A percentile compares a stretch with the other conserved stretches of the same genome.
Evolutionary conservation across 53 echinoderm and acorn worm species (phyloP).

Genomic region (Actinopyga echinites): DNA sequence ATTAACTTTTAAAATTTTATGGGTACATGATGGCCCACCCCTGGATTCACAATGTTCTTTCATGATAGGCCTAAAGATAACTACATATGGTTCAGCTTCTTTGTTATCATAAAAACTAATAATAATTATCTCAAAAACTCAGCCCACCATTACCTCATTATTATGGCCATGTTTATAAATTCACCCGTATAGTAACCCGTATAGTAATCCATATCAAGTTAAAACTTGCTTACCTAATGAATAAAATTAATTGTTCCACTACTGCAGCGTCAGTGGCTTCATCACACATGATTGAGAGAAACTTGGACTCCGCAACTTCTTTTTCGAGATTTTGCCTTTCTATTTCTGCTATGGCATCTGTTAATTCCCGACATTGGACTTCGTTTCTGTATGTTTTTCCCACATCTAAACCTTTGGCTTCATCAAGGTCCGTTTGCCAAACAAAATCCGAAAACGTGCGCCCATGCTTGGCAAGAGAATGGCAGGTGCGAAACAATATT

Average conservation of each 20-base stretch:
- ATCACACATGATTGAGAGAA: conserved; percentile 2
- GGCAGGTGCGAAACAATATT: conserved; percentile 50
- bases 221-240: neutral
- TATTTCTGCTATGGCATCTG: conserved; percentile 37
- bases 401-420: conserved; percentile 47
- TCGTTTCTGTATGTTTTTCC: conserved; percentile 39
- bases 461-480: conserved; percentile 58
- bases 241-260: conserved; percentile 14
- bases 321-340: conserved; percentile 6
- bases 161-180: conserved; percentile 6
- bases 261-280: conserved; percentile 12
- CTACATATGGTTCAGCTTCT: neutral
- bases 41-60: too few relatives aligned
- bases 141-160: neutral
- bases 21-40: too few relatives aligned
- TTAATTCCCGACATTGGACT: conserved; percentile 16
- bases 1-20: too few relatives aligned
- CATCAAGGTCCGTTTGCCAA: conserved; percentile 49
- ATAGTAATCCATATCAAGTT: neutral
- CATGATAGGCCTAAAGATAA: too few relatives aligned
- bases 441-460: conserved; percentile 48
- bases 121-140: neutral
- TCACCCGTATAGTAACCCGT: neutral
- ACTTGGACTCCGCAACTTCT: neutral
- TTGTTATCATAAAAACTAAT: neutral